Evolutionary conservation across 92 coral and sea anemone genomes (phyloP), one percentile per base, ranked within the genome.

Genomic region (Parazoanthus darwini): DNA sequence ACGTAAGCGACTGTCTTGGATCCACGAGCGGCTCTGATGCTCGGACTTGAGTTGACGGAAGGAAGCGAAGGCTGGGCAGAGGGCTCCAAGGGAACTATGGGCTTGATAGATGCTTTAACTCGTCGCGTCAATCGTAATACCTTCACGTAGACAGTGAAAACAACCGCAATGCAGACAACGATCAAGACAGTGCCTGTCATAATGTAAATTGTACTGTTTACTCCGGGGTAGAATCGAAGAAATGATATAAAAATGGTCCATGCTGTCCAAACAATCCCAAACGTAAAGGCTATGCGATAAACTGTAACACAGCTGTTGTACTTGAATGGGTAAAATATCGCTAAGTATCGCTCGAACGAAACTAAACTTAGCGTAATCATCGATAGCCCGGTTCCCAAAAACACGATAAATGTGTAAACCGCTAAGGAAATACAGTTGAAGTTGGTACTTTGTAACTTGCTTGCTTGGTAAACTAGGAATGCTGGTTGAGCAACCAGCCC

Each of bases 401-500:
- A 88, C 76, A 29, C 86, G 13, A 82, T 81, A 78, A 82, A 82
- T n/a, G 86, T 88, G 65, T 88, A 80, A 48, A 82, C 51, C 50
- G 86, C 85, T 38, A 80, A 88, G 54, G 86, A 79, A 71, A 54
- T 58, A 37, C 91, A 88, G 11, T 85, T 46, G 87, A 80, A 82
- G 70, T 82, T 39, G 25, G 50, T 35, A 26, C 43, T 88, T 50
- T 38, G 22, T 8, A 80, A 76, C 88, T 94, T 94, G 86, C 91
- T 94, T 18, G 83, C 93, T 58, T 94, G 97, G 76, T 89, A 94
- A 9, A 89, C 95, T 15, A 94, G 88, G 83, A 94, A 92, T 7
- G 94, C 83, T 22, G 97, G 95, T 9, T 91, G 89, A 5, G 95
- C 90, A 26, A 94, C 71, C 1, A 75, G 66, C 25, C 91, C 97